These are phyloP conservation scores for Julus scanicus DNA, from an alignment of 2,888 invertebrate species.

Conservation along the genomic window DNA sequence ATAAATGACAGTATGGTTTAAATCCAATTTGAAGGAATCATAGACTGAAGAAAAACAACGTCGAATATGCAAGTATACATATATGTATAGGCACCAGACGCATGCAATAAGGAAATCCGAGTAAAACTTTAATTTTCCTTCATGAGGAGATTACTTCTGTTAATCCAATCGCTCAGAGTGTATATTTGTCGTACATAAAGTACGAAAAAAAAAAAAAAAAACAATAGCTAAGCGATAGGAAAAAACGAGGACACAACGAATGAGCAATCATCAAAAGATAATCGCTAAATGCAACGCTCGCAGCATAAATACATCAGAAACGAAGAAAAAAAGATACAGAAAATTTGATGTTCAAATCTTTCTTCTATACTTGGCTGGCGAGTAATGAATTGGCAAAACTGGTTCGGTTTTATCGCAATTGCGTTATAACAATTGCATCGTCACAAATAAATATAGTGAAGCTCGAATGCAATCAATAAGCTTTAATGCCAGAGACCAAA, in stretches of 20 bases:
- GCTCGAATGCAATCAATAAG: background rate
- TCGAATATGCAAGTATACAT: background rate
- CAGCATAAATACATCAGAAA: background rate
- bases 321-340: background rate
- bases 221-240: background rate
- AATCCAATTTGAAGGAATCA: background rate
- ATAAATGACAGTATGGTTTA: background rate
- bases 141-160: slow-evolving; percentile 21
- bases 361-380: background rate
- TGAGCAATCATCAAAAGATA: slow-evolving; percentile 19
- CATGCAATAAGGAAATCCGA: background rate
- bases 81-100: background rate
- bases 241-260: background rate
- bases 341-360: slow-evolving; percentile 40
- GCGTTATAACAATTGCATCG: slow-evolving; percentile 8
- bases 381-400: slow-evolving; percentile 19
- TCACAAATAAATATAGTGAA: slow-evolving; percentile 8
- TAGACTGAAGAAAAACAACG: background rate
- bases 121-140: slow-evolving; percentile 4
- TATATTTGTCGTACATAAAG: slow-evolving; percentile 39
- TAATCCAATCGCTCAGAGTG: slow-evolving; percentile 32
- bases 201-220: slow-evolving; percentile 2
- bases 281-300: background rate
- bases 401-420: slow-evolving; percentile 16
- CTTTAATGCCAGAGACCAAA: background rate